Evolutionary conservation across 2,113 vertebrate genomes (phyloP), one percentile per base, ranked within the genome.

Genomic region (Pyxicephalus adspersus): DNA sequence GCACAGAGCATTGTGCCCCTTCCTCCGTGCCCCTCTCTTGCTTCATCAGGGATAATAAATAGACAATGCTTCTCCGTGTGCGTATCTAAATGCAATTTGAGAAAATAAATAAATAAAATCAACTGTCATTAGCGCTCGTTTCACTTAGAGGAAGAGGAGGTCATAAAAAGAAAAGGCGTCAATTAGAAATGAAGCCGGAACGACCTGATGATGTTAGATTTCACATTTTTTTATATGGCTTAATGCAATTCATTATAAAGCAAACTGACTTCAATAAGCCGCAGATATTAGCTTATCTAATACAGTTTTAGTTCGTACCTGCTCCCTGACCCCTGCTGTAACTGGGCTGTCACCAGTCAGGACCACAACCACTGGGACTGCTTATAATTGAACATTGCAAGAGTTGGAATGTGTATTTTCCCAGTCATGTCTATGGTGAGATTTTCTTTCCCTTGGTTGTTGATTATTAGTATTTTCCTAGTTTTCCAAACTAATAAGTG

Each of bases 401-500:
- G 72, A 77, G 38, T 52, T 77, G 73, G 68, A 63, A 55, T 65
- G 60, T 73, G 66, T 77, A 54, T 61, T 82, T 82, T 66, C 51
- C 71, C 50, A 54, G 50, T 82, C 52, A 58, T 64, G 80, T 82
- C 71, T 90, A 89, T 85, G 77, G 89, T 86, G 79, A 83, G 87
- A 85, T 89, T 83, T 83, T 87, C 87, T 90, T 92, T 89, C 86
- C 88, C 88, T 88, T 89, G 87, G 91, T 91, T 94, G 95, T 95
- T 95, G 95, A 96, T 98, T 98, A 97, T 98, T 97, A 96, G 96
- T 97, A 96, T 97, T 98, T 99, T 98, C 96, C 97, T 95, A 97
- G 94, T 96, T 99, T 98, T 98, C 97, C 95, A 93, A 95, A 97
- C 96, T 96, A 98, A 98, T 98, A 99, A 98, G 94, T 95, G 94